A percentile compares a stretch with the other conserved stretches of the same genome.
Evolutionary conservation across 2,888 invertebrate species (phyloP).

Genomic region (Drosophila longiperda): DNA sequence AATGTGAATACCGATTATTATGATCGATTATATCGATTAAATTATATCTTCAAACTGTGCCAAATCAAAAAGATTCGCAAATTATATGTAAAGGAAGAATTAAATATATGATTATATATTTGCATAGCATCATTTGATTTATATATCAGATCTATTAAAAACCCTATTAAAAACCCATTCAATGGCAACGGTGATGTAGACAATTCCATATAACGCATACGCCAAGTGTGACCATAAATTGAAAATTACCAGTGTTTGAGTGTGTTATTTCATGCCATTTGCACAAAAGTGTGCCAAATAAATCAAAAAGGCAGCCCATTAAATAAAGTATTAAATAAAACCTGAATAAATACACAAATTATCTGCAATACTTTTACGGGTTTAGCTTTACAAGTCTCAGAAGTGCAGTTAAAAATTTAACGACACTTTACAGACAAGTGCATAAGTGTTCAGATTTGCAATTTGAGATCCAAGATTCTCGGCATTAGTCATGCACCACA

Average conservation of each 20-base stretch:
- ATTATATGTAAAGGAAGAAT: not conserved
- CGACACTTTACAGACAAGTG: slow-evolving; percentile 41
- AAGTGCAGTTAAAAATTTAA: slow-evolving; percentile 58
- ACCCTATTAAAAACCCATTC: not conserved
- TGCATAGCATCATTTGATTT: not conserved
- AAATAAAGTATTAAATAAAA: slow-evolving; percentile 61
- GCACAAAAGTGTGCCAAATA: slow-evolving; percentile 71
- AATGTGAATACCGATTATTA: slow-evolving; percentile 16
- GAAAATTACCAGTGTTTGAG: slow-evolving; percentile 36
- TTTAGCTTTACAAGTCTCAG: slow-evolving; percentile 17
- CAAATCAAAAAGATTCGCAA: not conserved
- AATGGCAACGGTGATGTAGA: not conserved
- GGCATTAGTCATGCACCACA: slow-evolving; percentile 16
- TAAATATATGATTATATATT: not conserved
- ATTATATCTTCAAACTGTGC: not conserved
- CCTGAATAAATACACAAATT: slow-evolving; percentile 58
- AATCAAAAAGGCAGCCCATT: slow-evolving; percentile 64
- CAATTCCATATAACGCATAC: slow-evolving; percentile 59
- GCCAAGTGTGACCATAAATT: slow-evolving; percentile 54
- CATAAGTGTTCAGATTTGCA: slow-evolving; percentile 1
- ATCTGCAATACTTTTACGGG: slow-evolving; percentile 31
- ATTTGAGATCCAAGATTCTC: not conserved
- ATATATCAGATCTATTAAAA: not conserved
- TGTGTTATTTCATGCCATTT: slow-evolving; percentile 56
- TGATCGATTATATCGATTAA: slow-evolving; percentile 7